Conservation (phyloP, 2,113 vertebrate genomes). For the Dendropsophus ebraccatus region DNA sequence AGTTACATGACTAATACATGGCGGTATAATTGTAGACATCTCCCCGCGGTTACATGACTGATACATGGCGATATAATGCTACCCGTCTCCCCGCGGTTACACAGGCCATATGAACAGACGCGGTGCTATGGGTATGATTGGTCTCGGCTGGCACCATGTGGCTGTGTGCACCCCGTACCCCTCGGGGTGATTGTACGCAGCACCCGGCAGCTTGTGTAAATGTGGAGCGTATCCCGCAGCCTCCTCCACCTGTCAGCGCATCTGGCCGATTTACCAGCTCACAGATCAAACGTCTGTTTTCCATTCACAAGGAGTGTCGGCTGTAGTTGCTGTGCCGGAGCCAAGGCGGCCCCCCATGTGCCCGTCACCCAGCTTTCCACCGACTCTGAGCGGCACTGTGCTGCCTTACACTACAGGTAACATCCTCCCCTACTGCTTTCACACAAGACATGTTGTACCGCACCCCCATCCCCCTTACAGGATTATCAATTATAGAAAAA, state of each 20-base stretch:
- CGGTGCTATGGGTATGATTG: neutral
- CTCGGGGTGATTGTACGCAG: neutral
- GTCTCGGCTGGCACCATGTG: neutral
- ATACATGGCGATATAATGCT: no score
- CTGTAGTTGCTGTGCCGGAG: neutral
- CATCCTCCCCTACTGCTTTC: no score
- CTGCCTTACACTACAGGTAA: neutral
- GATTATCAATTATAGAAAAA: no score
- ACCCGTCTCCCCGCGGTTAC: no score
- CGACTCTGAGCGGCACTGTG: neutral
- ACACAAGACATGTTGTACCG: no score
- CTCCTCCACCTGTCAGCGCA: slow-evolving; percentile 17
- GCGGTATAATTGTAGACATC: no score
- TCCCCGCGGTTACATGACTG: no score
- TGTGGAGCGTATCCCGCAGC: neutral
- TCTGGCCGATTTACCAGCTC: neutral
- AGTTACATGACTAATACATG: no score
- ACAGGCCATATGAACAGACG: neutral
- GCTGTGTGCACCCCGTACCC: neutral
- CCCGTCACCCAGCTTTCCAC: neutral
- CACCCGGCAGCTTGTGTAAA: neutral
- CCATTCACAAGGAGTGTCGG: neutral
- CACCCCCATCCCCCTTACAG: no score
- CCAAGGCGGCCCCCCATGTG: neutral
- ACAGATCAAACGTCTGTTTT: slow-evolving; percentile 23